These are phyloP conservation scores for Chelonus insularis DNA, from an alignment of 1,140 invertebrate genomes.

Conservation along the genomic window DNA sequence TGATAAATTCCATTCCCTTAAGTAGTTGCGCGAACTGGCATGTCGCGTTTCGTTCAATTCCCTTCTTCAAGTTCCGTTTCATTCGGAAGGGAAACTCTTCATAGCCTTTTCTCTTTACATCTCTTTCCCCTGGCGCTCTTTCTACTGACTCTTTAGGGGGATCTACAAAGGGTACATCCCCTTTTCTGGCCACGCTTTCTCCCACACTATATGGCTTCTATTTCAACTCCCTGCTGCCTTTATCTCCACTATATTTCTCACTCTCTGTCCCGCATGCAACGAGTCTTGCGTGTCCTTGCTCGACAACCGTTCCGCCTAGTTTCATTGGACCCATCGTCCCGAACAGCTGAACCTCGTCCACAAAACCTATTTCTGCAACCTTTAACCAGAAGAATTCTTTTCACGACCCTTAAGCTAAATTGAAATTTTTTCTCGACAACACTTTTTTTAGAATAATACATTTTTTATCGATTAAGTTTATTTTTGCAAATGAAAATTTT, in stretches of 20 bases:
- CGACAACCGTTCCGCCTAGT: conserved; percentile 3
- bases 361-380: not conserved
- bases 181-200: not conserved
- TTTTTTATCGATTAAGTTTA: too few relatives aligned
- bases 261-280: not conserved
- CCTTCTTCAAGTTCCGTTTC: not conserved
- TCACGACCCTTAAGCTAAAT: conserved; percentile 1
- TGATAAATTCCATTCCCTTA: conserved; percentile 14
- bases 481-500: too few relatives aligned
- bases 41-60: conserved; percentile 3
- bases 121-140: not conserved
- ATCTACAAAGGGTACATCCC: not conserved
- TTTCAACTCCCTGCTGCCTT: conserved; percentile 5
- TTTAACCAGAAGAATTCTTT: not conserved
- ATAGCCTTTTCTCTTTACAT: not conserved
- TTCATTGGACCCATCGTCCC: conserved; percentile 1
- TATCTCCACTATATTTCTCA: not conserved
- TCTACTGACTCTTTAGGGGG: conserved; percentile 2
- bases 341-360: conserved; percentile 6
- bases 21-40: not conserved
- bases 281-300: not conserved
- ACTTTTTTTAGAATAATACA: too few relatives aligned
- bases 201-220: not conserved
- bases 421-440: too few relatives aligned
- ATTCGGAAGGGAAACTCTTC: too few relatives aligned